A percentile compares a stretch with the other conserved stretches of the same genome.
Evolutionary conservation across 2,797 vertebrate genomes (phyloP).

Genomic region (Leontocebus nigricollis): DNA sequence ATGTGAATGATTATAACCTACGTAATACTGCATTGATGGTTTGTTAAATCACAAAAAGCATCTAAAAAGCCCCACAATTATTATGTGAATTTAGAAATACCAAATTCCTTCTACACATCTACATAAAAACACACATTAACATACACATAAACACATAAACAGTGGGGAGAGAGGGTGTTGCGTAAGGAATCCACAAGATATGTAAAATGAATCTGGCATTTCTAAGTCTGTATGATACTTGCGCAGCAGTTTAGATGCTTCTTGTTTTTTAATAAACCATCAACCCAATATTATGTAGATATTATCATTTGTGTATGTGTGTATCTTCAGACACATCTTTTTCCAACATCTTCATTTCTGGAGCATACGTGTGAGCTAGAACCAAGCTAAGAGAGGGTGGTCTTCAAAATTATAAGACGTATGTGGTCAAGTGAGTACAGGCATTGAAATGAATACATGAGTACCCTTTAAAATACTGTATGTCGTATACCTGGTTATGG

Average conservation of each 20-base stretch:
- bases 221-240: background rate
- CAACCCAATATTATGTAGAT: background rate
- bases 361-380: background rate
- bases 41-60: background rate
- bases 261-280: background rate
- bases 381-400: background rate
- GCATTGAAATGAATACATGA: background rate
- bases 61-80: background rate
- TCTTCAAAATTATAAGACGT: background rate
- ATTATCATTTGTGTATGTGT: background rate
- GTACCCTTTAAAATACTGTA: background rate
- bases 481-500: background rate
- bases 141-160: background rate
- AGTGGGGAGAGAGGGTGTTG: background rate
- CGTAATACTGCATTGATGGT: background rate
- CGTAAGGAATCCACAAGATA: background rate
- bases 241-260: background rate
- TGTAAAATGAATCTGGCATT: background rate
- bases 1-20: background rate
- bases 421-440: background rate
- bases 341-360: background rate
- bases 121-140: background rate
- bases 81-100: background rate
- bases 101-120: background rate
- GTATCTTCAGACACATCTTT: background rate